Evolutionary conservation across 2,113 vertebrate species (phyloP).

Genomic region (Ammodytes dubius): DNA sequence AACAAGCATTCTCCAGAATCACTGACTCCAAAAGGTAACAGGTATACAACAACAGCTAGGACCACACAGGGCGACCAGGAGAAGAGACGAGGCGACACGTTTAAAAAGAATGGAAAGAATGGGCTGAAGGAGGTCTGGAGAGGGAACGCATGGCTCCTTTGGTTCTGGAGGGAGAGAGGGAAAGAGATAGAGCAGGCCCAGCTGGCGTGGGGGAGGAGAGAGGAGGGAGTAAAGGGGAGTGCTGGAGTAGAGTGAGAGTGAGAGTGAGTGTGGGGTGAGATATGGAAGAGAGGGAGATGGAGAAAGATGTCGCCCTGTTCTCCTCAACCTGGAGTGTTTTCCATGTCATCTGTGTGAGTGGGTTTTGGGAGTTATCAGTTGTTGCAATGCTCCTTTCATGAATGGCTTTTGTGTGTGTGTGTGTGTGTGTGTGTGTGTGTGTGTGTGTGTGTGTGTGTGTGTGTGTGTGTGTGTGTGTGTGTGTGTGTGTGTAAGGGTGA

Average conservation of each 20-base stretch:
- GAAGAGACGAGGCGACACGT: constrained; percentile 4
- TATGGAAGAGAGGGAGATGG: constrained; percentile 32
- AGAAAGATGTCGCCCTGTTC: constrained; percentile 49
- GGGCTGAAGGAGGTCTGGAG: constrained; percentile 52
- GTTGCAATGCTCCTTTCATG: constrained; percentile 32
- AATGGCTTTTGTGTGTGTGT: constrained; percentile 17
- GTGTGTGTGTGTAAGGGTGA: constrained; percentile 34
- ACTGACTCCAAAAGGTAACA: background rate
- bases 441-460: constrained; percentile 42
- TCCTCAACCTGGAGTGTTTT: constrained; percentile 15
- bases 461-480: constrained; percentile 35
- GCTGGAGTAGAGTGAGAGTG: constrained; percentile 11
- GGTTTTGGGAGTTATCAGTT: constrained; percentile 36
- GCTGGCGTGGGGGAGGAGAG: constrained; percentile 66
- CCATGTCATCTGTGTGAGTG: constrained; percentile 32
- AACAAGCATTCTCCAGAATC: too few species aligned
- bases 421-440: constrained; percentile 25
- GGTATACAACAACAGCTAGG: constrained; percentile 22
- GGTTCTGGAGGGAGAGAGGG: constrained; percentile 42
- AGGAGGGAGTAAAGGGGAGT: constrained; percentile 16
- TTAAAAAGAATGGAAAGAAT: constrained; percentile 49
- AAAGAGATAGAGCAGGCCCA: constrained; percentile 47
- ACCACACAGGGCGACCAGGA: constrained; percentile 33
- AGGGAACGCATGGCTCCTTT: constrained; percentile 60
- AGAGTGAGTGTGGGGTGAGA: constrained; percentile 14